A percentile compares a stretch with the other conserved stretches of the same genome.
Conservation (phyloP, 35 echinoderm and acorn worm species). For the Amphiura filiformis region DNA sequence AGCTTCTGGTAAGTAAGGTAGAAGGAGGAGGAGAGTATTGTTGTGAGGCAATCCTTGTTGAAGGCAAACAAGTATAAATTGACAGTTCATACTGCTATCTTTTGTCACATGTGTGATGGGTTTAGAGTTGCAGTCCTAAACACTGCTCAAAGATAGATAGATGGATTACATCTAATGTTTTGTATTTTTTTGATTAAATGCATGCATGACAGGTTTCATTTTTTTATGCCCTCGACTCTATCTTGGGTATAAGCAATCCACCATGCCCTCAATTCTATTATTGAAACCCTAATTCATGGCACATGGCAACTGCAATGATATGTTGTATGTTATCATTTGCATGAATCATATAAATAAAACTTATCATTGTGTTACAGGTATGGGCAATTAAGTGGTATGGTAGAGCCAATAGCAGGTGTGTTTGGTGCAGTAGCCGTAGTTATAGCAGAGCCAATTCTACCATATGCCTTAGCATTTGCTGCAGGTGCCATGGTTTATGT, state of each 20-base stretch:
- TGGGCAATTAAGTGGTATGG: conserved; percentile 96
- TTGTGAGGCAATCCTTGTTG: too few relatives aligned
- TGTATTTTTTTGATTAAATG: too few relatives aligned
- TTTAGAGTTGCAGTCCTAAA: too few relatives aligned
- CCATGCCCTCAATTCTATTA: too few relatives aligned
- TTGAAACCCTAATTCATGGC: not conserved
- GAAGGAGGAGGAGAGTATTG: too few relatives aligned
- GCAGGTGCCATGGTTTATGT: conserved; percentile 99
- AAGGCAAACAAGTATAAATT: not conserved
- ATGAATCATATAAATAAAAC: not conserved
- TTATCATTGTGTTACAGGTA: conserved; percentile 81
- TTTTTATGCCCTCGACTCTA: too few relatives aligned
- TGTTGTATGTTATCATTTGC: not conserved
- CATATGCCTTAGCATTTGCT: conserved; percentile 92
- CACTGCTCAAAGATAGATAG: too few relatives aligned
- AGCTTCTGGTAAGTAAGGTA: conserved; percentile 89
- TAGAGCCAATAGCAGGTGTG: conserved; percentile 92
- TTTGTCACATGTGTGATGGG: too few relatives aligned
- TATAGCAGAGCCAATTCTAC: conserved; percentile 82
- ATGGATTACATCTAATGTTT: too few relatives aligned
- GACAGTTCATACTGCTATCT: not conserved
- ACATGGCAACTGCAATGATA: not conserved
- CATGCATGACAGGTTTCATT: too few relatives aligned
- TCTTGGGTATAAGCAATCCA: too few relatives aligned
- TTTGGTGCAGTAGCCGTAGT: conserved; percentile 76